These are phyloP conservation scores for Acromyrmex echinatior DNA, from an alignment of 1,140 invertebrate genomes.

Conservation along the genomic window DNA sequence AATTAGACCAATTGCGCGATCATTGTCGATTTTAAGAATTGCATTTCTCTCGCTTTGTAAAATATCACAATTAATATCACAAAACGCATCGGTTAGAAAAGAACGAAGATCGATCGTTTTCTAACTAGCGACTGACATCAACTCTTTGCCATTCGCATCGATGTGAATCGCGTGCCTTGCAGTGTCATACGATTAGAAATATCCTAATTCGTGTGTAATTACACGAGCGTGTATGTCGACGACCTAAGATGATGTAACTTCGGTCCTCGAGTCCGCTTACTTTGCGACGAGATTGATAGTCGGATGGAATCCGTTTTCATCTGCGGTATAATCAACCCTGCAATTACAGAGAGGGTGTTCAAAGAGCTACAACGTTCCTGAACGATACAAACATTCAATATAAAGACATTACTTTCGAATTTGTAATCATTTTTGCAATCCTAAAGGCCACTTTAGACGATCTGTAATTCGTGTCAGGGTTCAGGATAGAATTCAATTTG, in stretches of 20 bases:
- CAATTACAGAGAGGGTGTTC: conserved; percentile 14
- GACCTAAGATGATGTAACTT: conserved; percentile 61
- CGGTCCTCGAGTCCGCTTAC: conserved; percentile 54
- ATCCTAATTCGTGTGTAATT: conserved; percentile 64
- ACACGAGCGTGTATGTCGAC: conserved; percentile 26
- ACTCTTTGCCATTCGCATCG: background rate
- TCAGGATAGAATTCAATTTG: background rate
- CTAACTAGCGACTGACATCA: background rate
- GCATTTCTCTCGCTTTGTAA: background rate
- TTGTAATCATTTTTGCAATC: background rate
- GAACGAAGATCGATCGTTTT: conserved; percentile 1
- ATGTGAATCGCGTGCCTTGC: conserved; percentile 61
- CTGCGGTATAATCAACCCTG: conserved; percentile 84
- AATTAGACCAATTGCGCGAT: background rate
- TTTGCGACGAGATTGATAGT: conserved; percentile 81
- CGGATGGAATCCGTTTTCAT: conserved; percentile 84
- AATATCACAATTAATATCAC: background rate
- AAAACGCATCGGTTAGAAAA: background rate
- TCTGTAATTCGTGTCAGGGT: background rate
- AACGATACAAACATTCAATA: background rate
- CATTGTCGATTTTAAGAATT: background rate
- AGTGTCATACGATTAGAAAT: conserved; percentile 31
- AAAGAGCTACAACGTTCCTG: background rate
- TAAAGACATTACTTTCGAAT: background rate
- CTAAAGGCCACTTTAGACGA: background rate